Evolutionary conservation across 2,113 vertebrate species (phyloP).

Genomic region (Anolis sagrei): DNA sequence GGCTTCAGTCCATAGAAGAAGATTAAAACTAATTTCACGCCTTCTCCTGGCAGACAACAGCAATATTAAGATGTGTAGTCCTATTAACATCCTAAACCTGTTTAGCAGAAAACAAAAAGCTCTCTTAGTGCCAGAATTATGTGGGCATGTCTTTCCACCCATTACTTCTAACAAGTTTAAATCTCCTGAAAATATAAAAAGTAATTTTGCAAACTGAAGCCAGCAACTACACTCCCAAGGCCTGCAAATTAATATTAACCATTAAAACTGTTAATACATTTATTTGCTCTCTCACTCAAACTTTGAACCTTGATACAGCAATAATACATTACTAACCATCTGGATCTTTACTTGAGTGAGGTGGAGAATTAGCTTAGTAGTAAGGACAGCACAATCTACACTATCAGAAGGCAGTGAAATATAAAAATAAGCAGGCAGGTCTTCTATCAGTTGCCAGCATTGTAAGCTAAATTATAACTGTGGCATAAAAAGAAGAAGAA

Average conservation of each 20-base stretch:
- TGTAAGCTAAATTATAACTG: neutral
- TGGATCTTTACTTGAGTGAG: neutral
- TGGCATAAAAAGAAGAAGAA: neutral
- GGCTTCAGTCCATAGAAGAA: neutral
- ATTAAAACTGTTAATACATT: neutral
- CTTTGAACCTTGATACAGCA: neutral
- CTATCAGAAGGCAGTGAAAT: neutral
- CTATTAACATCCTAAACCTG: neutral
- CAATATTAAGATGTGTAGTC: neutral
- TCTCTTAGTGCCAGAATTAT: neutral
- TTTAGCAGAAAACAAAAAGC: neutral
- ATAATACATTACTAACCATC: neutral
- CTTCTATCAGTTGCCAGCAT: neutral
- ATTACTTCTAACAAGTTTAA: neutral
- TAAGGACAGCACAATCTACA: neutral
- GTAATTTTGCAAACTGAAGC: neutral
- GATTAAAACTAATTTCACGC: conserved; percentile 1
- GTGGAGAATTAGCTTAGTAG: neutral
- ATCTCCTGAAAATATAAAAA: neutral
- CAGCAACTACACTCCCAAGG: neutral
- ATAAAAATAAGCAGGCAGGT: neutral
- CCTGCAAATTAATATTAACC: neutral
- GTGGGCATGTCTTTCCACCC: neutral
- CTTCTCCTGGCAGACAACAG: neutral
- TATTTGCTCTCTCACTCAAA: neutral